Percentiles rank a stretch among this genome's conserved stretches.
Conservation (phyloP, 1,140 invertebrate species). For the Apis laboriosa region DNA sequence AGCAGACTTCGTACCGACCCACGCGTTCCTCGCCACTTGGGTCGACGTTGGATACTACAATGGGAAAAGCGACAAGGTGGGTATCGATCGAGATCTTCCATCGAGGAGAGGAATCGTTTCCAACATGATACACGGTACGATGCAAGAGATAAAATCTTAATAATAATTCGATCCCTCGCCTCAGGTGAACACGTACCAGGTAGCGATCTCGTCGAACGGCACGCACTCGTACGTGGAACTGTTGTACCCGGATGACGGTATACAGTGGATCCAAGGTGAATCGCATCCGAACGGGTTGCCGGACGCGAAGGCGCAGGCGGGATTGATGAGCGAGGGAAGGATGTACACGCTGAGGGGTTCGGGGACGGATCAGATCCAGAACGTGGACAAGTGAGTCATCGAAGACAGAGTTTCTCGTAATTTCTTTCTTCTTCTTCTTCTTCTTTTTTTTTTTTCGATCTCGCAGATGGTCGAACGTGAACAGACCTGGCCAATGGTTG, state of each 20-base stretch:
- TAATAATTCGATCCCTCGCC: not conserved
- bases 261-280: constrained; percentile 94
- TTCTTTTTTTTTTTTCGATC: constrained; percentile 5
- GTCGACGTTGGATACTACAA: constrained; percentile 85
- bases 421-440: constrained; percentile 10
- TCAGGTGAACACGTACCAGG: constrained; percentile 90
- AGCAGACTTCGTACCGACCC: constrained; percentile 84
- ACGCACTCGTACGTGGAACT: constrained; percentile 91
- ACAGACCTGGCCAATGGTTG: constrained; percentile 91
- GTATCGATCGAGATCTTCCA: not conserved
- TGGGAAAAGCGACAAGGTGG: constrained; percentile 82
- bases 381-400: constrained; percentile 85
- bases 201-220: constrained; percentile 91
- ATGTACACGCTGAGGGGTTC: constrained; percentile 89
- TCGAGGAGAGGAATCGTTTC: too few species aligned
- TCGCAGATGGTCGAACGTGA: constrained; percentile 90
- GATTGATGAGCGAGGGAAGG: constrained; percentile 92
- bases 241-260: constrained; percentile 92
- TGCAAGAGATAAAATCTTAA: not conserved
- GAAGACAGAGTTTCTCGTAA: not conserved
- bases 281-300: constrained; percentile 85
- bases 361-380: constrained; percentile 91
- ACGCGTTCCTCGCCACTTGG: constrained; percentile 86
- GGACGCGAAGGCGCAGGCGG: constrained; percentile 95
- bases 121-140: too few species aligned